Percentiles rank a stretch among this genome's conserved stretches.
Evolutionary conservation across 2,113 vertebrate genomes (phyloP).

Genomic region (Spilogale gracilis): DNA sequence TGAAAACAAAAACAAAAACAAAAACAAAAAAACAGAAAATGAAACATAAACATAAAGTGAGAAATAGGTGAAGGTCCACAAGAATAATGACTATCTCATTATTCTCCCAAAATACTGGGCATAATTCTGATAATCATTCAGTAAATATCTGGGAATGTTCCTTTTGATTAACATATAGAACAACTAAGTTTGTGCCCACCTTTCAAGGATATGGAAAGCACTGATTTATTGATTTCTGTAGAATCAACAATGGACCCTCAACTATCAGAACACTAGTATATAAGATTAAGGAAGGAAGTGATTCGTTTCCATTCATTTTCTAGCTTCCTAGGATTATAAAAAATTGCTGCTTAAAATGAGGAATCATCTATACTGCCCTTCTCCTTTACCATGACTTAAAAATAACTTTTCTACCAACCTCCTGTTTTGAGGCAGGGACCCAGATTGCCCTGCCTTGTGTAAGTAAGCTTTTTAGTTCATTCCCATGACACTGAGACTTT

Average conservation of each 20-base stretch:
- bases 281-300: background rate
- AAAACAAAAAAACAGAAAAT: constrained; percentile 55
- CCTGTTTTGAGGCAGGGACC: background rate
- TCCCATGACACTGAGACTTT: background rate
- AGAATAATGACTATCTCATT: background rate
- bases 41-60: constrained; percentile 53
- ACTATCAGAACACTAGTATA: constrained; percentile 1
- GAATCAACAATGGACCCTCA: background rate
- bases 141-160: background rate
- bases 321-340: background rate
- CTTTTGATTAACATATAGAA: constrained; percentile 11
- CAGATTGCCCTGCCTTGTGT: background rate
- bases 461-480: background rate
- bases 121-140: constrained; percentile 1
- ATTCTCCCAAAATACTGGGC: background rate
- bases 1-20: constrained; percentile 65
- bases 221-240: background rate
- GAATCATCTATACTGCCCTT: background rate
- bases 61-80: background rate
- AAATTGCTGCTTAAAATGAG: background rate
- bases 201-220: constrained; percentile 28
- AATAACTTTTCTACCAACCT: background rate
- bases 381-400: background rate
- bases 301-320: constrained; percentile 17
- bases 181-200: background rate